These are phyloP conservation scores for Philereme vetulata DNA, from an alignment of 2,888 invertebrate species.

Conservation along the genomic window DNA sequence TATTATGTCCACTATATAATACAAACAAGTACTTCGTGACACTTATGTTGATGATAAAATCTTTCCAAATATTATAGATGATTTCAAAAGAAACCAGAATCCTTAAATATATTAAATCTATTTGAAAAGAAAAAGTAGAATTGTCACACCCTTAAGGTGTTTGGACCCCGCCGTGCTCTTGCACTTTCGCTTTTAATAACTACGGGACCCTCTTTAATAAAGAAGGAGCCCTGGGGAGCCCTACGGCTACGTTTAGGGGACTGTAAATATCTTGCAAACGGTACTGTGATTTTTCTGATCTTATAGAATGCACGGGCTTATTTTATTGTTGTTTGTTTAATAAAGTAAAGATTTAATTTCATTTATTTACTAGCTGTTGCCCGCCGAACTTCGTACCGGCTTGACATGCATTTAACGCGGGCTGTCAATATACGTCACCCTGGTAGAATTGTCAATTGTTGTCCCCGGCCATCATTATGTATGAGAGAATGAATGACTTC, in stretches of 20 bases:
- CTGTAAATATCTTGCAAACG: conserved; percentile 57
- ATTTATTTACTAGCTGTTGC: too few species aligned
- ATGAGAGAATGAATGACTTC: too few species aligned
- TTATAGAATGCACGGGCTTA: conserved; percentile 58
- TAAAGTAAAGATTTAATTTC: background rate
- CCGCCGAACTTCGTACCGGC: too few species aligned
- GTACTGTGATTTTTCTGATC: conserved; percentile 66
- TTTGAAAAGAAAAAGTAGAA: conserved; percentile 48
- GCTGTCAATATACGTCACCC: too few species aligned
- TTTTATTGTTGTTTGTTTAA: conserved; percentile 52
- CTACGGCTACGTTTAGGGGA: conserved; percentile 57
- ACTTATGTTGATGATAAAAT: too few species aligned
- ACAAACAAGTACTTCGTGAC: too few species aligned
- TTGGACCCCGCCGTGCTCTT: conserved; percentile 54
- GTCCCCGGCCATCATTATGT: too few species aligned
- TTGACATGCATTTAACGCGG: too few species aligned
- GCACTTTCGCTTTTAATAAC: conserved; percentile 74
- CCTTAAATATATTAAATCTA: conserved; percentile 31
- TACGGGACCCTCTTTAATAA: conserved; percentile 75
- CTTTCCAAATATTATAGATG: too few species aligned
- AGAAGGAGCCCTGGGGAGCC: conserved; percentile 66
- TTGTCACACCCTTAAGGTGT: conserved; percentile 62
- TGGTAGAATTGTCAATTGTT: too few species aligned
- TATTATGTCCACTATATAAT: too few species aligned
- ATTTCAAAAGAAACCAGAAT: background rate